Evolutionary conservation across 2,113 vertebrate species (phyloP), one percentile per base, ranked within the genome.

Genomic region (Geococcyx californianus): DNA sequence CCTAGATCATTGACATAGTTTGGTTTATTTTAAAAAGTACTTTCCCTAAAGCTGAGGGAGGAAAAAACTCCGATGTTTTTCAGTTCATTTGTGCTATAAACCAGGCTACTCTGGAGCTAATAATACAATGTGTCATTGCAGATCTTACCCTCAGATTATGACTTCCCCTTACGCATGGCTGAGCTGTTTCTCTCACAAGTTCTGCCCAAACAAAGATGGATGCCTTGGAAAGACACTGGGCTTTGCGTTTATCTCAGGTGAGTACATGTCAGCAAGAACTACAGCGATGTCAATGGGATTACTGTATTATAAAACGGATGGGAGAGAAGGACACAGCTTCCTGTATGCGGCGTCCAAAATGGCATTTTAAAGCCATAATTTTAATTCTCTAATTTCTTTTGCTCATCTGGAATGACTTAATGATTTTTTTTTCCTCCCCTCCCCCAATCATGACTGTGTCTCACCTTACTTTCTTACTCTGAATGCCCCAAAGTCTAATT

Each of bases 161-260:
- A 93, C 72, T 90, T 84, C 45, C 49, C 49, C 80, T 90, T 84
- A 88, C 6, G 4, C 88, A 75, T 49, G 72, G 68, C 52, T 92
- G 79, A 93, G 56, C 64, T 84, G 85, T 70, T 94, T 60, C 68
- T 75, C 87, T 92, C 90, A 73, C 40, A 52, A 68, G 52, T 29
- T 87, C 85, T 88, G 52, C 36, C 77, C 76, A 89, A 95, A 87
- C 52, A 78, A 94, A 93, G 95, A 96, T 31, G 73, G 79, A 96
- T 84, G 75, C 40, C 85, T 95, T 94, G 68, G 64, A 92, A 90
- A 93, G 73, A 89, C 80, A 87, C 11, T 75, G 58, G 36, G 40
- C 83, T 93, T 95, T 85, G 80, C 86, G 60, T 68, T 92, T 60
- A 45, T 64, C 62, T 90, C 73, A 75, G 70, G 86, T 60, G 63